Evolutionary conservation across 2,113 vertebrate genomes (phyloP).

Genomic region (Otus sunia): DNA sequence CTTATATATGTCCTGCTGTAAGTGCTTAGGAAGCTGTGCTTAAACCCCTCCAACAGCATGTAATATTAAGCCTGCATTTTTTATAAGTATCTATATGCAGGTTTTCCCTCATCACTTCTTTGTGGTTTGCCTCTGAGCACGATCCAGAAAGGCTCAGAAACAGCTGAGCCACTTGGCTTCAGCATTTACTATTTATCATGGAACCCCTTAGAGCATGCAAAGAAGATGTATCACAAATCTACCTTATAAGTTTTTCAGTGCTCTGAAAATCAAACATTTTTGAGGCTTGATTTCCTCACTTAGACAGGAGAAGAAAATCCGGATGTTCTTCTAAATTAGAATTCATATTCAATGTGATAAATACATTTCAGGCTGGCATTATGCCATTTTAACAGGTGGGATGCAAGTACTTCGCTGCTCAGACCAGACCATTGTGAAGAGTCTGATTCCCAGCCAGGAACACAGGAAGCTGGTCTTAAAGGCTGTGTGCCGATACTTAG

Average conservation of each 20-base stretch:
- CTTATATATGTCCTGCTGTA: not conserved
- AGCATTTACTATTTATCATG: not conserved
- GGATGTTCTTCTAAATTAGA: not conserved
- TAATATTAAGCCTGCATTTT: not conserved
- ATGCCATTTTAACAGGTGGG: not conserved
- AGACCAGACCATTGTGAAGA: not conserved
- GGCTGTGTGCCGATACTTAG: not conserved
- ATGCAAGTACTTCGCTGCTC: not conserved
- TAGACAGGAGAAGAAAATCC: not conserved
- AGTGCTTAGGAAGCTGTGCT: not conserved
- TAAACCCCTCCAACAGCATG: not conserved
- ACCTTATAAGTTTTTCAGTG: not conserved
- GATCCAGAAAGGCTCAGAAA: not conserved
- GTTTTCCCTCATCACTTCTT: not conserved
- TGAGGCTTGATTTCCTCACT: not conserved
- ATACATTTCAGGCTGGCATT: not conserved
- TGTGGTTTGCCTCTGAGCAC: not conserved
- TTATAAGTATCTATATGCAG: not conserved
- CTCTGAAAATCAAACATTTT: not conserved
- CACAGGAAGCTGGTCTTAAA: not conserved
- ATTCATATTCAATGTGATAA: not conserved
- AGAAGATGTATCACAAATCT: not conserved
- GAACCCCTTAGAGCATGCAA: not conserved
- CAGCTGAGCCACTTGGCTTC: not conserved
- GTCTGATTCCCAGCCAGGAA: not conserved